Base-by-base conservation (phyloP, 2,113 vertebrate genomes). In the Halichoeres trimaculatus region DNA sequence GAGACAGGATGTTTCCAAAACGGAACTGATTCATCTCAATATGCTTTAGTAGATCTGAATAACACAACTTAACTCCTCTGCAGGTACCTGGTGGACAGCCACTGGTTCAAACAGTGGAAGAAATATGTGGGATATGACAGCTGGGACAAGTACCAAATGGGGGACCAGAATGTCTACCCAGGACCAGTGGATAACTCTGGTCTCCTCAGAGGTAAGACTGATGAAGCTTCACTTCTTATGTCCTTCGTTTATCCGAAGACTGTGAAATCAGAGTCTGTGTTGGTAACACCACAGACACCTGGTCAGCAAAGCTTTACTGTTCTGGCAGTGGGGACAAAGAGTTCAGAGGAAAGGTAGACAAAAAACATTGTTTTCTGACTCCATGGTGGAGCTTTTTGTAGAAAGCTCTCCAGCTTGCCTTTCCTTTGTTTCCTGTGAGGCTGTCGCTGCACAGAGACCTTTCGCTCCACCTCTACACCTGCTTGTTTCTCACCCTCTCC, bases 71-170 rank as follows among this genome's bases (percentile, higher is more conserved):
- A 3, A 5, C 26, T 58, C 51, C 45, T 74, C 24, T 89, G 23
- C 89, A 99, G 98, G 98, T 99, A 97, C 88, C 92, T 99, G 57
- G 96, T 98, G 70, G 98, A 99, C 93, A 98, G 97, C 93, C 97
- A 94, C 86, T 99, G 98, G 98, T 99, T 99, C 92, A 99, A 99
- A 93, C 97, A 99, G 93, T 99, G 98, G 98, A 99, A 98, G 89
- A 99, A 99, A 92, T 99, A 99, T 95, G 98, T 99, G 94, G 98
- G 98, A 55, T 99, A 95, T 95, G 98, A 99, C 92, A 98, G 96
- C 83, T 99, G 98, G 98, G 98, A 99, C 93, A 98, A 98, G 90
- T 98, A 99, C 83, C 98, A 99, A 91, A 98, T 97, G 97, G 98
- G 97, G 73, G 97, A 98, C 91, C 97, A 99, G 89, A 97, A 96